phyloP scores from a whole-genome alignment of 1,140 invertebrate genomes.

The Macrotrachela quadricornifera region DNA sequence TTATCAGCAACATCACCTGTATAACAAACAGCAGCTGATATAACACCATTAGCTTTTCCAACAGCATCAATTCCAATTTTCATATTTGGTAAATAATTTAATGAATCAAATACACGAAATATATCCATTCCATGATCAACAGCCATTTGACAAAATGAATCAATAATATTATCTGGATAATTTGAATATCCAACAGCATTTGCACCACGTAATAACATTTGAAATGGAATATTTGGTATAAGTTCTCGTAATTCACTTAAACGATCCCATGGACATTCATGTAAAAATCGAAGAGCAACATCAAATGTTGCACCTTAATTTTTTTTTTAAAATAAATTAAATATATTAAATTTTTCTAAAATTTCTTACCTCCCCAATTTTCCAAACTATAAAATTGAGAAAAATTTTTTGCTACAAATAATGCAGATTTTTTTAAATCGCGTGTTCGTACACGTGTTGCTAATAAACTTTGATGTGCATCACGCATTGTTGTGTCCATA shows the following conservation, averaged over 20 bases:
- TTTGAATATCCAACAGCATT: constrained; percentile 97
- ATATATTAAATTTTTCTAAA: too few species aligned
- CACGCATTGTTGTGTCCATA: constrained; percentile 85
- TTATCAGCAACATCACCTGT: constrained; percentile 82
- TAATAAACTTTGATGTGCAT: constrained; percentile 89
- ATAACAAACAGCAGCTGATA: constrained; percentile 92
- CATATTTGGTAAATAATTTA: constrained; percentile 93
- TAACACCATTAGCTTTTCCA: constrained; percentile 79
- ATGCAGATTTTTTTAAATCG: constrained; percentile 64
- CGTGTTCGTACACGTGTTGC: constrained; percentile 79
- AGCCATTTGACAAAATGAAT: constrained; percentile 70
- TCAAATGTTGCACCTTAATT: constrained; percentile 99
- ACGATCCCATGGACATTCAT: constrained; percentile 96
- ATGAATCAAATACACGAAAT: constrained; percentile 91
- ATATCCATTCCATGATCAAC: constrained; percentile 92
- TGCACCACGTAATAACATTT: constrained; percentile 88
- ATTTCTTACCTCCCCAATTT: neutral
- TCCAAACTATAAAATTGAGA: constrained; percentile 60
- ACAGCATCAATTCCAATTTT: constrained; percentile 93
- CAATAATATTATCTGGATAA: constrained; percentile 94
- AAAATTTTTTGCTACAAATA: constrained; percentile 80
- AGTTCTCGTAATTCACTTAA: constrained; percentile 65
- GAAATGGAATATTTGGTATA: constrained; percentile 96
- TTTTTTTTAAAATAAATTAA: too few species aligned
- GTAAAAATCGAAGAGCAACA: constrained; percentile 79